Percentiles rank a stretch among this genome's conserved stretches.
These are phyloP conservation scores for Clarias macrocephalus DNA, from an alignment of 2,113 vertebrate species.

Conservation along the genomic window DNA sequence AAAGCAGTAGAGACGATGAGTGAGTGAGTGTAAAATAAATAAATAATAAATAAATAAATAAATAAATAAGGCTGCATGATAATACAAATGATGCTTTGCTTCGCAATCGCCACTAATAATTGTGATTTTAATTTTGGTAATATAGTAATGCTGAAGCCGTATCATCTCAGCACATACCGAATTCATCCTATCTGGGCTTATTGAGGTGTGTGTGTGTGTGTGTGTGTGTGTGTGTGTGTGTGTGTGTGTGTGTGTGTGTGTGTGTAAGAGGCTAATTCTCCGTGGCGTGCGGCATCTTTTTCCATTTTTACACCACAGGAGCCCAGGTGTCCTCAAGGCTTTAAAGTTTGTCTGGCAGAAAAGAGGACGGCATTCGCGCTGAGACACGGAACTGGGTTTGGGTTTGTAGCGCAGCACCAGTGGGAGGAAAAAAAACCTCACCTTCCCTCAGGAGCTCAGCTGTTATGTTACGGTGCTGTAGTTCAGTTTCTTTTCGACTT, in stretches of 20 bases:
- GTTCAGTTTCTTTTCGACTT: background rate
- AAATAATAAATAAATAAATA: too few species aligned
- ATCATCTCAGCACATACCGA: background rate
- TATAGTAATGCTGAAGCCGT: background rate
- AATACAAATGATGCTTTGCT: too few species aligned
- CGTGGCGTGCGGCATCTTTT: background rate
- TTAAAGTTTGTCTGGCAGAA: conserved; percentile 41
- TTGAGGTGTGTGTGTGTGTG: background rate
- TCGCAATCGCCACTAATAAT: background rate
- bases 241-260: background rate
- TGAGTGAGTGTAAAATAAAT: too few species aligned
- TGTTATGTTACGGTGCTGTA: background rate
- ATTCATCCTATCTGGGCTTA: background rate
- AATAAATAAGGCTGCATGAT: too few species aligned
- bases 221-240: background rate
- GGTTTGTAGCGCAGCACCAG: conserved; percentile 51
- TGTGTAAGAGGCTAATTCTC: background rate
- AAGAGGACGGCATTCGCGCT: conserved; percentile 22
- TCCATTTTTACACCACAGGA: conserved; percentile 12
- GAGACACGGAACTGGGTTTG: conserved; percentile 38
- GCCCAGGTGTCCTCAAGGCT: conserved; percentile 36
- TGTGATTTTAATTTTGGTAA: background rate
- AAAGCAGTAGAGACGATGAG: too few species aligned
- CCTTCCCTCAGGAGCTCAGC: conserved; percentile 5
- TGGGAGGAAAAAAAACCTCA: background rate